Percentiles rank a stretch among this genome's conserved stretches.
These are phyloP conservation scores for Eupsittula cactorum DNA, from an alignment of 2,113 vertebrate genomes.

Conservation along the genomic window DNA sequence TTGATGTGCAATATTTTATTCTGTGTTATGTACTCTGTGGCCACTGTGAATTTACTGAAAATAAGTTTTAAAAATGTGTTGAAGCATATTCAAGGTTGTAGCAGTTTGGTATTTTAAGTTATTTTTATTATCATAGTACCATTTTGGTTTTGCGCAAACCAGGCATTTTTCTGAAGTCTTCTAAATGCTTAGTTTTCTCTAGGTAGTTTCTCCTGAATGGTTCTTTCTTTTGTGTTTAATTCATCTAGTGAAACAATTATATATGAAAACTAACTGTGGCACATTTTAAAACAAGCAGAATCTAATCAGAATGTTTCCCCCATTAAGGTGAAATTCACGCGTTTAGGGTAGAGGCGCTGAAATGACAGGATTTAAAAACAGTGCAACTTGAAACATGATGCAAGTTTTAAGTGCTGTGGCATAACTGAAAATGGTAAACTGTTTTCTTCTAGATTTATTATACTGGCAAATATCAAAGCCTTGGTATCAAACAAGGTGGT, in stretches of 20 bases:
- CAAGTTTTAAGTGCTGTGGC: neutral
- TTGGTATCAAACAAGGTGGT: slow-evolving; percentile 98
- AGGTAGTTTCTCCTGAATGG: neutral
- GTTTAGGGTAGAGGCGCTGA: neutral
- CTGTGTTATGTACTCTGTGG: neutral
- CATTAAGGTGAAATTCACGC: neutral
- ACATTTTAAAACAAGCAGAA: neutral
- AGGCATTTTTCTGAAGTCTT: neutral
- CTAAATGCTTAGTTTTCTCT: neutral
- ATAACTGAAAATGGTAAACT: neutral
- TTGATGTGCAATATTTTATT: neutral
- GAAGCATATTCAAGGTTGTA: neutral
- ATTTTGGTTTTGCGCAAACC: neutral
- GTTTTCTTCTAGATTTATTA: slow-evolving; percentile 88
- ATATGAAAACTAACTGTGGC: neutral
- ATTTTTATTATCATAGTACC: neutral
- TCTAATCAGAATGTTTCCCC: neutral
- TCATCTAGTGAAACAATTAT: neutral
- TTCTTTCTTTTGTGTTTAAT: neutral
- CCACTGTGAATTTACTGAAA: neutral
- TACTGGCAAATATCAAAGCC: slow-evolving; percentile 98
- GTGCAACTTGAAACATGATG: neutral
- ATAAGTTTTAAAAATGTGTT: neutral
- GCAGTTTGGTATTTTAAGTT: neutral
- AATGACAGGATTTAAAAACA: neutral